Base-by-base conservation (phyloP, 2,113 vertebrate species). In the Microtus ochrogaster region DNA sequence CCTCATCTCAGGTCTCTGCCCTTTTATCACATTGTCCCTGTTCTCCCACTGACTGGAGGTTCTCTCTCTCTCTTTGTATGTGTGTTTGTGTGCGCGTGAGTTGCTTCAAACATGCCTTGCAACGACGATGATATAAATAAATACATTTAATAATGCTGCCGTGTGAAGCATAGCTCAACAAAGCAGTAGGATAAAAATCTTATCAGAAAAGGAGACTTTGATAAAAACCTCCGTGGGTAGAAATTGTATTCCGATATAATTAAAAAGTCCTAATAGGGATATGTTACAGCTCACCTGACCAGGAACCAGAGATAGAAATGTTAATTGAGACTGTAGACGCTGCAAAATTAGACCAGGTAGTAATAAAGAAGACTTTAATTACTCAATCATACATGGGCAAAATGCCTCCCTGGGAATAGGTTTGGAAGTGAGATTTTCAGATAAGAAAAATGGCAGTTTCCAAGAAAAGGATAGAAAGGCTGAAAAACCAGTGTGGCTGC, bases 191-290 rank as follows among this genome's bases (percentile, higher is more conserved):
- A 97, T 97, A 96, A 97, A 98, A 94, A 97, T 97, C 96, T 97
- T 97, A 97, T 96, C 97, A 96, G 90, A 70, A 95, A 92, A 66
- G 36, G 30, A 72, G 92, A 95, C 93, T 94, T 96, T 90, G 94
- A n/a, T 96, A 94, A 89, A 89, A 97, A 95, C 96, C 96, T 97
- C 97, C 90, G 72, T 96, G 97, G 96, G 95, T 97, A 94, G 96
- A 96, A 95, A 97, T 97, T 97, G 94, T 90, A 97, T 97, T 97
- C 96, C 96, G 90, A 91, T 36, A 92, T 98, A 98, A 98, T 97
- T 98, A 98, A 97, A 97, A 96, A 97, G 95, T 79, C 95, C 88
- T 97, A 97, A 95, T 94, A 96, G 95, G 97, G 88, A 94, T 98
- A 85, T 94, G 95, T 97, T 96, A 96, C 97, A 95, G 92, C 85